A percentile compares a stretch with the other conserved stretches of the same genome.
Conservation (phyloP, 2,797 vertebrate genomes). For the Balearica regulorum region DNA sequence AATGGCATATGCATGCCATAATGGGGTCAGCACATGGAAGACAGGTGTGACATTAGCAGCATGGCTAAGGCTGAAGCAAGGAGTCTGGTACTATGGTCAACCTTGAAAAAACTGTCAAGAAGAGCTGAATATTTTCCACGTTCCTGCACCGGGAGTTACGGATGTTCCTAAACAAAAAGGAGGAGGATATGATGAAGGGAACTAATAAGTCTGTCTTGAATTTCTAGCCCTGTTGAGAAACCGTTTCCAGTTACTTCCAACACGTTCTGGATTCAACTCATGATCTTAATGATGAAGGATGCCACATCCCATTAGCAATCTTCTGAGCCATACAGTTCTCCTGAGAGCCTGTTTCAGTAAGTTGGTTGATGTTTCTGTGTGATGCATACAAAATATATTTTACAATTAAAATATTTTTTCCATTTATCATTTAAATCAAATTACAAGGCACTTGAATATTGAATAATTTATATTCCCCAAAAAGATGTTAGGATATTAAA, state of each 20-base stretch:
- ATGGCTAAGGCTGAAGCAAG: background rate
- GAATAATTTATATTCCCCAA: constrained; percentile 57
- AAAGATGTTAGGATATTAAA: constrained; percentile 54
- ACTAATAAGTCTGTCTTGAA: background rate
- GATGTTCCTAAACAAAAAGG: background rate
- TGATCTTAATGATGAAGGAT: background rate
- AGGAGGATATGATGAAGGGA: background rate
- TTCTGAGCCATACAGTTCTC: constrained; percentile 32
- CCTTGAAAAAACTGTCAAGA: background rate
- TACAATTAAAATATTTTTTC: constrained; percentile 41
- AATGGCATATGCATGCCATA: fast-evolving
- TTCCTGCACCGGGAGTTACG: background rate
- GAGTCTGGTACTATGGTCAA: background rate
- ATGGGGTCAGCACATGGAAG: background rate
- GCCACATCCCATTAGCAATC: constrained; percentile 32
- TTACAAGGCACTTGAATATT: constrained; percentile 21
- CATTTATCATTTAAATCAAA: constrained; percentile 36
- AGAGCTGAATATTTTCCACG: background rate
- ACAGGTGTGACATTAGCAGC: background rate
- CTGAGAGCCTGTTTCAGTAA: constrained; percentile 23
- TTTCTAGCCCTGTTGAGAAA: background rate
- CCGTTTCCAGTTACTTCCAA: background rate
- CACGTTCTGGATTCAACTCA: constrained; percentile 11
- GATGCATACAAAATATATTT: constrained; percentile 39
- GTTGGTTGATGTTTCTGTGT: background rate